Conservation (phyloP, 2,113 vertebrate species). For the Verasper variegatus region DNA sequence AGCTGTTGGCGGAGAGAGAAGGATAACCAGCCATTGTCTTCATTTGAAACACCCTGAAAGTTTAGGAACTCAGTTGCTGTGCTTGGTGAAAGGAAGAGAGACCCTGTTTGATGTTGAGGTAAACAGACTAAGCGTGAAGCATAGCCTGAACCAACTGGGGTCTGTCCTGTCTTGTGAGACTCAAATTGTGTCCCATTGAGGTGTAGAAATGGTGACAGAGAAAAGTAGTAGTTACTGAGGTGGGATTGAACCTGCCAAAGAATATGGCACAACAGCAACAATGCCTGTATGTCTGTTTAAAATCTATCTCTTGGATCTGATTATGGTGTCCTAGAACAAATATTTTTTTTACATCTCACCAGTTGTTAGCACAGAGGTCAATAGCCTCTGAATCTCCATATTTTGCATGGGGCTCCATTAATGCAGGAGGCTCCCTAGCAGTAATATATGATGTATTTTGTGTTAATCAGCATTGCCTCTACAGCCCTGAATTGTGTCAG, state of each 20-base stretch:
- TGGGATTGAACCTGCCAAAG: slow-evolving; percentile 26
- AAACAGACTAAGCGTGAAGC: slow-evolving; percentile 59
- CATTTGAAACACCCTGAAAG: slow-evolving; percentile 18
- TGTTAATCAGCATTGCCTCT: slow-evolving; percentile 18
- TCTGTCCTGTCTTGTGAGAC: slow-evolving; percentile 21
- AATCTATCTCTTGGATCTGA: neutral
- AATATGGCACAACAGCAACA: slow-evolving; percentile 2
- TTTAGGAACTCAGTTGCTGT: slow-evolving; percentile 22
- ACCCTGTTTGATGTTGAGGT: slow-evolving; percentile 44
- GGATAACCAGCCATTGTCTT: slow-evolving; percentile 22
- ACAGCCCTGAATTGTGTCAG: neutral
- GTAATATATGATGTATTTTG: slow-evolving; percentile 25
- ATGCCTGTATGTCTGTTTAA: neutral
- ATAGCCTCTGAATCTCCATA: slow-evolving; percentile 13
- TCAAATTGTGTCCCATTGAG: slow-evolving; percentile 18
- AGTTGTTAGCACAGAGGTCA: slow-evolving; percentile 5
- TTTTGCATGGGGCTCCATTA: slow-evolving; percentile 12
- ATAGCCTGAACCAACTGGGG: slow-evolving; percentile 30
- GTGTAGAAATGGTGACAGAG: neutral
- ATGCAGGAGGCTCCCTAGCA: slow-evolving; percentile 17
- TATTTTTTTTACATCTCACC: neutral
- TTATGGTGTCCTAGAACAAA: neutral
- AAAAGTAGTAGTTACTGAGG: neutral
- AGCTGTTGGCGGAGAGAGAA: slow-evolving; percentile 20
- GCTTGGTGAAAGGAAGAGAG: slow-evolving; percentile 34